Conservation (phyloP, 2,113 vertebrate genomes). For the Perca flavescens region DNA sequence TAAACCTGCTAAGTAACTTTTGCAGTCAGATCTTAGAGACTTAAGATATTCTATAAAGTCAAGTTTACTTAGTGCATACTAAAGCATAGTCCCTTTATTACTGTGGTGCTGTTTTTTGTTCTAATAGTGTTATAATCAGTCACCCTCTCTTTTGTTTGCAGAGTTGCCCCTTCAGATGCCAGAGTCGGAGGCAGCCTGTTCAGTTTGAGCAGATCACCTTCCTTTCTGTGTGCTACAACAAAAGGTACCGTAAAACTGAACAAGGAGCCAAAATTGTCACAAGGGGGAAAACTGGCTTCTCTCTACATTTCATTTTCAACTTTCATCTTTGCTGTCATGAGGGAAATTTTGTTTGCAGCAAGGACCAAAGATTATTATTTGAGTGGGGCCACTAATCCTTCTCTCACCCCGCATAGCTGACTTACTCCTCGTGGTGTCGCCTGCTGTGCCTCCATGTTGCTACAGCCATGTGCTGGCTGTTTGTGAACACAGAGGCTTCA, state of each 20-base stretch:
- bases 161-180: not conserved
- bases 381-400: slow-evolving; percentile 19
- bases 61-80: not conserved
- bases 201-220: slow-evolving; percentile 39
- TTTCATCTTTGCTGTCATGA: not conserved
- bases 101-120: not conserved
- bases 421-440: slow-evolving; percentile 80
- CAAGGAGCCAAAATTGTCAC: not conserved
- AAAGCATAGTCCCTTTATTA: not conserved
- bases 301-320: slow-evolving; percentile 1
- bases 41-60: not conserved
- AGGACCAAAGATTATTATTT: slow-evolving; percentile 8
- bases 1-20: not conserved
- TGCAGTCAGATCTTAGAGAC: not conserved
- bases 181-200: not conserved
- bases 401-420: slow-evolving; percentile 58
- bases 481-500: slow-evolving; percentile 78
- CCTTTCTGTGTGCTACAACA: slow-evolving; percentile 78
- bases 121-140: not conserved
- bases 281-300: not conserved
- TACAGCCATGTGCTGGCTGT: slow-evolving; percentile 71
- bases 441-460: slow-evolving; percentile 70
- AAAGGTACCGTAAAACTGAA: slow-evolving; percentile 70
- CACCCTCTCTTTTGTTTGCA: slow-evolving; percentile 16
- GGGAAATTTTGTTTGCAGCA: slow-evolving; percentile 21